These are phyloP conservation scores for Bombyx mori DNA, from an alignment of 1,140 invertebrate species.

Conservation along the genomic window DNA sequence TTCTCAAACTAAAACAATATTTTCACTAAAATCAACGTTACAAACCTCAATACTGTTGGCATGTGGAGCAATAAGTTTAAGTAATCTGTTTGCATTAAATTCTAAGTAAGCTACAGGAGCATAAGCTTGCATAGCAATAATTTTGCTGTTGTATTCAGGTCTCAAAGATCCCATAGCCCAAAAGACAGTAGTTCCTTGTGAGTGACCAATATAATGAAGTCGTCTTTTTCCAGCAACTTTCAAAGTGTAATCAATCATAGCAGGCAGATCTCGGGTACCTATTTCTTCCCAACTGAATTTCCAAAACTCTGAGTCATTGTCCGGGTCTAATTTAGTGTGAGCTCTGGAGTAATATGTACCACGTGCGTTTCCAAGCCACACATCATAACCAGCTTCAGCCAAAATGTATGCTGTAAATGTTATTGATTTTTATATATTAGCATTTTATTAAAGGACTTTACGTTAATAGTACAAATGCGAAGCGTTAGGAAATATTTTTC, in stretches of 20 bases:
- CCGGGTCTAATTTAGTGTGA: slow-evolving; percentile 11
- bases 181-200: slow-evolving; percentile 73
- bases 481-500: not conserved
- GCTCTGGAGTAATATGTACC: slow-evolving; percentile 7
- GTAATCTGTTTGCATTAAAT: slow-evolving; percentile 44
- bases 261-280: slow-evolving; percentile 74
- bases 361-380: slow-evolving; percentile 8
- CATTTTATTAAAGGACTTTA: too few relatives aligned
- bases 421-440: too few relatives aligned
- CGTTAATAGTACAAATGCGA: too few relatives aligned
- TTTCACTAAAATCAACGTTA: slow-evolving; percentile 1
- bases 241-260: slow-evolving; percentile 76
- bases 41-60: slow-evolving; percentile 23
- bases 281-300: slow-evolving; percentile 75
- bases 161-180: slow-evolving; percentile 73
- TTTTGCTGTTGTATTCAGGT: slow-evolving; percentile 74
- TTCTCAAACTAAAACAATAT: not conserved
- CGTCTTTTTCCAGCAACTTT: slow-evolving; percentile 53
- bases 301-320: slow-evolving; percentile 63
- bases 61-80: slow-evolving; percentile 23
- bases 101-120: slow-evolving; percentile 73
- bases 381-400: slow-evolving; percentile 7
- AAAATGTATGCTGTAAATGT: slow-evolving; percentile 5
- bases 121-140: slow-evolving; percentile 71
- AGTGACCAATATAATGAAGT: slow-evolving; percentile 67